phyloP scores from a whole-genome alignment of 1,140 invertebrate genomes.

The Brachionus manjavacas region DNA sequence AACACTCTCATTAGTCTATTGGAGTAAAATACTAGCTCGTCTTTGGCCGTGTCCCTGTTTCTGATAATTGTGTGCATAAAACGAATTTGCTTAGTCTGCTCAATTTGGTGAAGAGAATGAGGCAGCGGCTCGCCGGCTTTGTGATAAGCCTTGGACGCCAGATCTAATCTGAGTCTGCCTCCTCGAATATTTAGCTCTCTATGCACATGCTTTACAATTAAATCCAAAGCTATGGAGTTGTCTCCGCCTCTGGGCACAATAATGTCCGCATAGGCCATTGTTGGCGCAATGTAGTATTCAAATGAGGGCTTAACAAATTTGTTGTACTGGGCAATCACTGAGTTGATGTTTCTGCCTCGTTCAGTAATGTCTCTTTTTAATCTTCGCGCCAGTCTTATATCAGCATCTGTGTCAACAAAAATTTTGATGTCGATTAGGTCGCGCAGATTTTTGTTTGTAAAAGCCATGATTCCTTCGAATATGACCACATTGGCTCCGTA shows the following conservation, averaged over 20 bases:
- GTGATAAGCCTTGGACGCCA: conserved; percentile 61
- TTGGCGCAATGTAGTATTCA: conserved; percentile 91
- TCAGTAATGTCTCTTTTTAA: conserved; percentile 85
- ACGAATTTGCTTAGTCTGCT: conserved; percentile 70
- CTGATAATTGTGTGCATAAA: conserved; percentile 65
- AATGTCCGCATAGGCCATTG: conserved; percentile 60
- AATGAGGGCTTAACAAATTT: conserved; percentile 94
- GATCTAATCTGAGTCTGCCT: conserved; percentile 70
- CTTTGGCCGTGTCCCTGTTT: conserved; percentile 80
- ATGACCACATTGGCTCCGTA: conserved; percentile 71
- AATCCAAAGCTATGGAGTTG: conserved; percentile 89
- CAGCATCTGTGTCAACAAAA: conserved; percentile 71
- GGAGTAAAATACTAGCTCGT: conserved; percentile 99
- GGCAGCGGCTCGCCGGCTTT: conserved; percentile 74
- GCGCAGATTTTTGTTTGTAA: conserved; percentile 78
- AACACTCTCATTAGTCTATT: conserved; percentile 90
- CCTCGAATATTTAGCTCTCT: conserved; percentile 65
- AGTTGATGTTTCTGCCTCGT: conserved; percentile 85
- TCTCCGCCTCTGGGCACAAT: conserved; percentile 67
- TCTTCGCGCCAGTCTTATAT: conserved; percentile 71
- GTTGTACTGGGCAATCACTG: conserved; percentile 91
- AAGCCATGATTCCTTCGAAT: too few relatives aligned
- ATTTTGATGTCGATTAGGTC: conserved; percentile 60
- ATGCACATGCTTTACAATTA: conserved; percentile 88
- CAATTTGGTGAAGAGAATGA: conserved; percentile 75